These are phyloP conservation scores for Rotaria sp. DNA, from an alignment of 2,888 invertebrate genomes.

Conservation along the genomic window DNA sequence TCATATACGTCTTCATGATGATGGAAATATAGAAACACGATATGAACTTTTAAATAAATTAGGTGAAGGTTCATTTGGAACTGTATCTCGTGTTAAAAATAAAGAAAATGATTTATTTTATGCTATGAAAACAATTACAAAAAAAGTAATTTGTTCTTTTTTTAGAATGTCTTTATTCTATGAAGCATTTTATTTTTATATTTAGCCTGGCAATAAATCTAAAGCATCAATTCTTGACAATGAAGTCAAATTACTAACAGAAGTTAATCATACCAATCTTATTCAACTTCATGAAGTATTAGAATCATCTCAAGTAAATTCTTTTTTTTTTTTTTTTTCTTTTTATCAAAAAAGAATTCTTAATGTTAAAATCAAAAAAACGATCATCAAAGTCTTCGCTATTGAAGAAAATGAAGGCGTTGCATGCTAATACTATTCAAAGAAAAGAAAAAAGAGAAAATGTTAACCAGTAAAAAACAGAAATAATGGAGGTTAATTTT, in stretches of 20 bases:
- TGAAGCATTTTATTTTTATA: not conserved
- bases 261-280: conserved; percentile 61
- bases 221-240: conserved; percentile 47
- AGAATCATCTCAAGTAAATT: conserved; percentile 57
- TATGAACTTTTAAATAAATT: not conserved
- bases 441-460: too few relatives aligned
- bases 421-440: too few relatives aligned
- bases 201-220: conserved; percentile 48
- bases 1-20: not conserved
- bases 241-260: conserved; percentile 60
- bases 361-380: too few relatives aligned
- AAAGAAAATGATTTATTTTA: conserved; percentile 43
- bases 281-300: conserved; percentile 59
- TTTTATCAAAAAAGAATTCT: too few relatives aligned
- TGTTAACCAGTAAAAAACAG: too few relatives aligned
- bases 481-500: too few relatives aligned
- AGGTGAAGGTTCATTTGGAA: conserved; percentile 38
- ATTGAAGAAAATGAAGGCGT: too few relatives aligned
- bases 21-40: not conserved
- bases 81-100: conserved; percentile 33
- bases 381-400: too few relatives aligned
- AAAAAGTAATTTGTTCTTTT: conserved; percentile 50
- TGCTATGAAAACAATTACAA: conserved; percentile 54
- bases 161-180: not conserved
- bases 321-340: too few relatives aligned